Percentiles rank a stretch among this genome's conserved stretches.
phyloP scores from a whole-genome alignment of 2,797 vertebrate genomes.

The Lacerta viridis region DNA sequence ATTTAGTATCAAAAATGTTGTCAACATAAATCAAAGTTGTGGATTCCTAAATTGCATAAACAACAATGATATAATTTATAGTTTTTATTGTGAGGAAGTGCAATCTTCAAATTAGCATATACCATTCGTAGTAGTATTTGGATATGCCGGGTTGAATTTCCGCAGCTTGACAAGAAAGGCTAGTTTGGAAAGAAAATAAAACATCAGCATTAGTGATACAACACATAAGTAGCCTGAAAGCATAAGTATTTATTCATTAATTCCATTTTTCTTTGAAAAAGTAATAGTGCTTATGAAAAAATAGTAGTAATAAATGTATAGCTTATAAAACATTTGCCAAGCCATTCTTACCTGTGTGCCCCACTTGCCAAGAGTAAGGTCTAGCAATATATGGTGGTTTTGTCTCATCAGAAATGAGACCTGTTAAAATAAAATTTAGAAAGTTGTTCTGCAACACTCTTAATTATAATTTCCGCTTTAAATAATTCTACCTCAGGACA shows the following conservation, averaged over 20 bases:
- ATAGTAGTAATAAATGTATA: conserved; percentile 31
- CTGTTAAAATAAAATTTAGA: conserved; percentile 53
- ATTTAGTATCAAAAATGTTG: conserved; percentile 47
- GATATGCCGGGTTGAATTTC: conserved; percentile 78
- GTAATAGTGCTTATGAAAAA: conserved; percentile 1
- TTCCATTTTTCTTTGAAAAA: conserved; percentile 21
- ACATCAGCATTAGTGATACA: conserved; percentile 5
- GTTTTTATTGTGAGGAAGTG: conserved; percentile 61
- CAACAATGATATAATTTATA: conserved; percentile 48
- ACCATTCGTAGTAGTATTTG: conserved; percentile 54
- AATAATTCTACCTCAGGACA: background rate
- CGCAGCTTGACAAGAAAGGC: conserved; percentile 93
- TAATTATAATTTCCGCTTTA: background rate
- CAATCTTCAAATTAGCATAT: conserved; percentile 58
- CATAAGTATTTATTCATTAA: conserved; percentile 36
- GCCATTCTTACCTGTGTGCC: conserved; percentile 88
- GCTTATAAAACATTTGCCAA: conserved; percentile 44
- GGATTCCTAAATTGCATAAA: conserved; percentile 53
- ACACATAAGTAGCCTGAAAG: background rate
- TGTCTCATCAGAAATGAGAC: conserved; percentile 47
- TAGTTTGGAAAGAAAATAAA: conserved; percentile 76
- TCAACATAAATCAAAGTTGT: conserved; percentile 52
- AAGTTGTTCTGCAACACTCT: background rate
- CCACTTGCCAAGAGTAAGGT: conserved; percentile 84
- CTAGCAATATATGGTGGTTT: conserved; percentile 86